These are phyloP conservation scores for Gallinago paraguaiae DNA, from an alignment of 2,113 vertebrate species.

Conservation along the genomic window DNA sequence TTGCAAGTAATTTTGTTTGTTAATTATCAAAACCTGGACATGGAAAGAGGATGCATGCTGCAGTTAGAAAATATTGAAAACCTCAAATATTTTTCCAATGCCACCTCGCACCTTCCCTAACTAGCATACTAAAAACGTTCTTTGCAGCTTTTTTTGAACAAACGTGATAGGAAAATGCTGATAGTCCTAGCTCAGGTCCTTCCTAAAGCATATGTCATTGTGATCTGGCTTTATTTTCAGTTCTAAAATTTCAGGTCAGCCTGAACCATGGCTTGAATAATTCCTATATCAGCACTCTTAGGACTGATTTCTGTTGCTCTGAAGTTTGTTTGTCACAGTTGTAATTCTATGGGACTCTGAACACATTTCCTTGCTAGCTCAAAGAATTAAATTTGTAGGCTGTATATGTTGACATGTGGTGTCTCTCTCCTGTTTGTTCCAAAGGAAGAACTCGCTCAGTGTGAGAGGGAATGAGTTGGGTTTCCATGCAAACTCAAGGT, in stretches of 20 bases:
- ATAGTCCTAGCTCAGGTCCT: neutral
- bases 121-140: neutral
- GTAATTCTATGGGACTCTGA: neutral
- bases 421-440: neutral
- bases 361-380: neutral
- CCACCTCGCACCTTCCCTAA: accelerated
- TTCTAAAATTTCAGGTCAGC: neutral
- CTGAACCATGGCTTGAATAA: neutral
- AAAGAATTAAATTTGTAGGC: neutral
- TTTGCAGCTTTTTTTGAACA: neutral
- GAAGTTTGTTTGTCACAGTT: neutral
- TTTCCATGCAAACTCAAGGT: neutral
- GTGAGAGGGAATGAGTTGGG: neutral
- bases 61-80: neutral
- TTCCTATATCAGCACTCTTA: neutral
- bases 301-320: neutral
- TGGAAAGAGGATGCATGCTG: neutral
- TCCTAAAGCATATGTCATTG: neutral
- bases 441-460: accelerated
- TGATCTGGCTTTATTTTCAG: neutral
- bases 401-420: neutral
- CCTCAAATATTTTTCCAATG: neutral
- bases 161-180: neutral
- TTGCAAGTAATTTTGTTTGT: neutral
- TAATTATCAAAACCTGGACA: neutral